Evolutionary conservation across 2,113 vertebrate genomes (phyloP), one percentile per base, ranked within the genome.

Genomic region (Oceanites oceanicus): DNA sequence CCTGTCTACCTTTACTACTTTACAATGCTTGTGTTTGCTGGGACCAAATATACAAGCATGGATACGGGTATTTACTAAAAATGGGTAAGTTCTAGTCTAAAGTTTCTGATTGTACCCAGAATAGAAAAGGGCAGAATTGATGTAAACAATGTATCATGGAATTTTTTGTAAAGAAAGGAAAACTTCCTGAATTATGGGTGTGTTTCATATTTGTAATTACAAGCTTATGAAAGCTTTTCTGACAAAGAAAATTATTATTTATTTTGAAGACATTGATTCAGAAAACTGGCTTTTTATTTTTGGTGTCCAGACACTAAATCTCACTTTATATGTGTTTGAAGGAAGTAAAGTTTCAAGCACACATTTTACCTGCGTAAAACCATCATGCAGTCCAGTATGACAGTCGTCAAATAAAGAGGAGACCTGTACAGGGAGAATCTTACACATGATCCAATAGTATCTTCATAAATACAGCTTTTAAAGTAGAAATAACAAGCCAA

Each of bases 11-110:
- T 98, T 99, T 67, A 99, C 99, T 93, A 99, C 99, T 13, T 96
- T 99, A 79, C 98, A 99, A 63, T 99, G 99, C 96, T 98, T 99
- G 40, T 99, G 99, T 96, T 87, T 99, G 71, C 98, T 99, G 58
- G 99, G 99, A 82, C 99, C 99, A 95, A 99, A 99, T 18, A 52
- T 99, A 70, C 99, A 99, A 94, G 98, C 99, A 2, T 99, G 99
- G 99, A 98, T 99, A 85, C 98, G 99, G 81, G 99, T 99, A 65
- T 99, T 99, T 97, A 99, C 98, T 98, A 99, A 98, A 88, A 99
- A 99, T 38, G 99, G 99, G 99, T 99, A 97, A 97, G 98, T 97
- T 94, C 76, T 68, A 10, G 45, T 66, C 13, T 42, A 18, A 70
- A 78, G n/a, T 66, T 90, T 86, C 38, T 87, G 22, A 13, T 67